Evolutionary conservation across 1,140 invertebrate species (phyloP).

Genomic region (Acromyrmex echinatior): DNA sequence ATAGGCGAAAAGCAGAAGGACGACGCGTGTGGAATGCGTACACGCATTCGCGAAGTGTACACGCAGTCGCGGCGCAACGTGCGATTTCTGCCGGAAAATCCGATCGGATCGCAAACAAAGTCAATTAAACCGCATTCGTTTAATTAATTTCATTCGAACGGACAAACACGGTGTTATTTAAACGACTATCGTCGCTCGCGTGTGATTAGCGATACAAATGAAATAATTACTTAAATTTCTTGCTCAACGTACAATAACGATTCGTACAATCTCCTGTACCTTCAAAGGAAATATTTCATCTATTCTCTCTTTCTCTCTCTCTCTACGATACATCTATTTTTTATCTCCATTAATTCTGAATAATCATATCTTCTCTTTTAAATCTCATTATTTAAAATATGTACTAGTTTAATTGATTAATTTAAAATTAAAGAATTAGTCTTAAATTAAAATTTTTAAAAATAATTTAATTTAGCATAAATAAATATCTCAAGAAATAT

Average conservation of each 20-base stretch:
- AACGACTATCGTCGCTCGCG: conserved; percentile 17
- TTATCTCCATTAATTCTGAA: background rate
- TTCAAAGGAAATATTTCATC: background rate
- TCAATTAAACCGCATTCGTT: conserved; percentile 52
- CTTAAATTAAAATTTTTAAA: too few species aligned
- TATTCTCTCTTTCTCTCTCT: too few species aligned
- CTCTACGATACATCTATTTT: background rate
- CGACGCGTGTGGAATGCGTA: conserved; percentile 6
- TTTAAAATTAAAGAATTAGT: too few species aligned
- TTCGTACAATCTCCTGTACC: background rate
- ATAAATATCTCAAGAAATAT: background rate
- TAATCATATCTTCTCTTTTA: background rate
- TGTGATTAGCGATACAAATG: conserved; percentile 36
- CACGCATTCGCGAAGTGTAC: background rate
- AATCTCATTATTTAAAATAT: background rate
- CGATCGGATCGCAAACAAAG: conserved; percentile 47
- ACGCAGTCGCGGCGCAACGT: background rate
- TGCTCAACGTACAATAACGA: background rate
- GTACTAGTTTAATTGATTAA: background rate
- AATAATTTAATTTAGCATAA: too few species aligned
- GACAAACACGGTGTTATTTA: conserved; percentile 21
- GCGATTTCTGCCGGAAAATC: conserved; percentile 26
- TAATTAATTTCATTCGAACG: conserved; percentile 46
- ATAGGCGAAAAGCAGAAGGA: conserved; percentile 6
- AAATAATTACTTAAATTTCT: conserved; percentile 43